phyloP scores from a whole-genome alignment of 2,113 vertebrate genomes.

The Amphiprion percula region DNA sequence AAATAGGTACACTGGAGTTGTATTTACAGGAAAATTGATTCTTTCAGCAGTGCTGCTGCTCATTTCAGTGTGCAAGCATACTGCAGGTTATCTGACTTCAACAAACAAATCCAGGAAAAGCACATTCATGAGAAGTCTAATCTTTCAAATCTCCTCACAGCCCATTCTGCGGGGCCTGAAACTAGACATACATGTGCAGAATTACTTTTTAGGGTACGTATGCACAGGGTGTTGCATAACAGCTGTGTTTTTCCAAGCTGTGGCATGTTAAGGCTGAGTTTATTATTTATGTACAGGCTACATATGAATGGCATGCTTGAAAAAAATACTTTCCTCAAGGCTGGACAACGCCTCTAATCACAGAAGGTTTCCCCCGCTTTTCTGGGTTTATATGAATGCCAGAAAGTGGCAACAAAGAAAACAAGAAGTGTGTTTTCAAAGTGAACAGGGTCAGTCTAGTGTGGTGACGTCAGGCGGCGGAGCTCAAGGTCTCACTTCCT shows the following conservation, averaged over 20 bases:
- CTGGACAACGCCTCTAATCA: background rate
- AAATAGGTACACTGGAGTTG: conserved; percentile 5
- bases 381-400: conserved; percentile 14
- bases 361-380: conserved; percentile 7
- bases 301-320: conserved; percentile 10
- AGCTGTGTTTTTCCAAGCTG: conserved; percentile 22
- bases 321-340: conserved; percentile 42
- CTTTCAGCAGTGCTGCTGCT: conserved; percentile 34
- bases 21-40: conserved; percentile 54
- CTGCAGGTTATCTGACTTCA: conserved; percentile 76
- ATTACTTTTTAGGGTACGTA: background rate
- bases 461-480: conserved; percentile 40
- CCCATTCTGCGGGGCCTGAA: conserved; percentile 56
- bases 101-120: conserved; percentile 83
- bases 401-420: conserved; percentile 48
- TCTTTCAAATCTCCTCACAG: conserved; percentile 74
- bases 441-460: conserved; percentile 46
- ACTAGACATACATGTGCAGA: conserved; percentile 26
- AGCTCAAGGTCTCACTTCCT: conserved; percentile 39
- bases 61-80: conserved; percentile 7
- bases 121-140: conserved; percentile 73
- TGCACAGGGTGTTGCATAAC: conserved; percentile 33
- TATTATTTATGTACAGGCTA: background rate
- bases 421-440: conserved; percentile 51
- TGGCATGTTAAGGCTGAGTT: conserved; percentile 29